phyloP scores from a whole-genome alignment of 2,113 vertebrate genomes.

The Erythrolamprus reginae region DNA sequence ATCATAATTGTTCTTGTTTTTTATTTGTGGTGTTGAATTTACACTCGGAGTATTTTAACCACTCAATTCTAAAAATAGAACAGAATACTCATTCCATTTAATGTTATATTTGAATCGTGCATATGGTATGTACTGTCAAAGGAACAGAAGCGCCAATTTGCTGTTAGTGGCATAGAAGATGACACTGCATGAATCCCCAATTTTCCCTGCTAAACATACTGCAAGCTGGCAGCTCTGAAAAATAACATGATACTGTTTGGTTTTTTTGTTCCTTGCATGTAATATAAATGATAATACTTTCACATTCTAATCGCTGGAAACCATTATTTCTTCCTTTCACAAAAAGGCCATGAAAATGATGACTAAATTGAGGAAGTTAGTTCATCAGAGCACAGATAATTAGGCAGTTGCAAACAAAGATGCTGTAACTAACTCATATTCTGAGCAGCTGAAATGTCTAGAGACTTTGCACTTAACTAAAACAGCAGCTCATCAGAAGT shows the following conservation, averaged over 20 bases:
- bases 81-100: background rate
- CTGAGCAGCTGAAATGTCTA: background rate
- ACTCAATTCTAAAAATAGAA: background rate
- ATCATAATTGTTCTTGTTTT: conserved; percentile 3
- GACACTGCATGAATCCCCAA: background rate
- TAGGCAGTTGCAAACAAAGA: background rate
- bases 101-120: background rate
- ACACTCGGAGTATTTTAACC: background rate
- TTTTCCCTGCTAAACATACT: background rate
- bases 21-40: conserved; percentile 9
- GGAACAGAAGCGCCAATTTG: background rate
- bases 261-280: background rate
- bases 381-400: background rate
- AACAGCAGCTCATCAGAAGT: background rate
- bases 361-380: background rate
- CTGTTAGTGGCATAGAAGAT: background rate
- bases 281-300: background rate
- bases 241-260: background rate
- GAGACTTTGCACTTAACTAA: background rate
- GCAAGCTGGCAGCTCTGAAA: background rate
- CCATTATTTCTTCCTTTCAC: background rate
- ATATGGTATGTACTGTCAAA: background rate
- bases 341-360: background rate
- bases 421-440: background rate
- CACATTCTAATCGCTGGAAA: background rate